These are phyloP conservation scores for Samia ricini DNA, from an alignment of 1,140 invertebrate genomes.

Conservation along the genomic window DNA sequence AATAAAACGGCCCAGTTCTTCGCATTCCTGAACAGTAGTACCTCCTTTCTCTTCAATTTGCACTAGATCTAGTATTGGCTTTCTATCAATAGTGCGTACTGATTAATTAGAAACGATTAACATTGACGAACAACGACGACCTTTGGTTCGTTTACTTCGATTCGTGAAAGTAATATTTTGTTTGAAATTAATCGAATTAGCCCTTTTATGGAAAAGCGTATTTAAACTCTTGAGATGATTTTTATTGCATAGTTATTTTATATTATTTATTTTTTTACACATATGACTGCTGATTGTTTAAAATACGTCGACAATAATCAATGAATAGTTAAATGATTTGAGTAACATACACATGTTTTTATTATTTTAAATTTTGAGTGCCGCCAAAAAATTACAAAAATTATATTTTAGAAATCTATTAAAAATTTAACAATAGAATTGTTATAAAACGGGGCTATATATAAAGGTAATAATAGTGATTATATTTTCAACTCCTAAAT, in stretches of 20 bases:
- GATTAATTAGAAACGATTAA: slow-evolving; percentile 74
- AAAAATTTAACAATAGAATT: no score
- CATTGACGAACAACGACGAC: slow-evolving; percentile 41
- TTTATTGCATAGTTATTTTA: background rate
- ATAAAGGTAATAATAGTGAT: no score
- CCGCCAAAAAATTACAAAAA: no score
- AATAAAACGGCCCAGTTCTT: background rate
- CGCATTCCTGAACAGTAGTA: slow-evolving; percentile 33
- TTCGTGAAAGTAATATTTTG: slow-evolving; percentile 38
- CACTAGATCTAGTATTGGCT: slow-evolving; percentile 60
- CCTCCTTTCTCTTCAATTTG: slow-evolving; percentile 66
- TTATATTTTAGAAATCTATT: no score
- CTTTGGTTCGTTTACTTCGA: slow-evolving; percentile 35
- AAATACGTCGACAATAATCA: no score
- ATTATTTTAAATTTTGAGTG: no score
- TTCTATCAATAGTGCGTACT: slow-evolving; percentile 69
- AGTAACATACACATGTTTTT: no score
- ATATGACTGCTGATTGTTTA: no score
- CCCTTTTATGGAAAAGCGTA: background rate
- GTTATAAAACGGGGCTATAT: no score
- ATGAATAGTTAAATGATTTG: no score
- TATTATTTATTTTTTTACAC: no score
- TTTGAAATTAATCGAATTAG: background rate
- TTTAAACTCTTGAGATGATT: background rate
- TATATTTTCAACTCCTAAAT: no score